Base-by-base conservation (phyloP, 2,113 vertebrate genomes). In the Toxotes jaculatrix region DNA sequence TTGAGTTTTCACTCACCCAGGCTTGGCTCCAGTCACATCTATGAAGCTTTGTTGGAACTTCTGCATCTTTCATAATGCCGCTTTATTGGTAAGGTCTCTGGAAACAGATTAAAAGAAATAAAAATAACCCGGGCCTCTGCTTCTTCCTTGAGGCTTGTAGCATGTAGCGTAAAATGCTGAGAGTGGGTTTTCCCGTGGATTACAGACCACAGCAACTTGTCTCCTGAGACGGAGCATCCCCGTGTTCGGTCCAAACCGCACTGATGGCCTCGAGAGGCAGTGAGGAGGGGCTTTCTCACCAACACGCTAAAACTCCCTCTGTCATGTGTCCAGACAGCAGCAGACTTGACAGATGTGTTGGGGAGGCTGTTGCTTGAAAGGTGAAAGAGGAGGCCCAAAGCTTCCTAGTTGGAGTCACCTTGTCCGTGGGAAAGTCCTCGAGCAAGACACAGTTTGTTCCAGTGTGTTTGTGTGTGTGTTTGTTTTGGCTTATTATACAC, bases 251-350 rank as follows among this genome's bases (percentile, higher is more conserved):
- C 84, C 82, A 89, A 87, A 90, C 88, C 85, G 11, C 88, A 74
- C 1, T 9, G 64, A 59, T 84, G 85, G 79, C 60, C 71, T 73
- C 1, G 10, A 76, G 59, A 81, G 68, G 56, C 32, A 9, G 86
- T 17, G 27, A 74, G 88, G 83, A 74, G 79, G 84, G 73, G 68
- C 47, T 78, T 86, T 91, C 86, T 91, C 87, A 89, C 82, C 31
- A 14, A 55, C 79, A 55, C 72, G 86, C 55, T 84, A 84, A 88
- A 60, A 76, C 81, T 79, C 78, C 61, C 62, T 72, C 80, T 81
- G 78, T 82, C 78, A 42, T 67, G 60, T 38, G 79, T 73, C 71
- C 63, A 64, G 81, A 80, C 71, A 82, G 65, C 87, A 83, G 65
- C 21, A 65, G 63, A 43, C 27, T 66, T 76, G 45, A 86, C 62